A percentile compares a stretch with the other conserved stretches of the same genome.
Conservation (phyloP, 2,113 vertebrate species). For the Melanerpes aurifrons region DNA sequence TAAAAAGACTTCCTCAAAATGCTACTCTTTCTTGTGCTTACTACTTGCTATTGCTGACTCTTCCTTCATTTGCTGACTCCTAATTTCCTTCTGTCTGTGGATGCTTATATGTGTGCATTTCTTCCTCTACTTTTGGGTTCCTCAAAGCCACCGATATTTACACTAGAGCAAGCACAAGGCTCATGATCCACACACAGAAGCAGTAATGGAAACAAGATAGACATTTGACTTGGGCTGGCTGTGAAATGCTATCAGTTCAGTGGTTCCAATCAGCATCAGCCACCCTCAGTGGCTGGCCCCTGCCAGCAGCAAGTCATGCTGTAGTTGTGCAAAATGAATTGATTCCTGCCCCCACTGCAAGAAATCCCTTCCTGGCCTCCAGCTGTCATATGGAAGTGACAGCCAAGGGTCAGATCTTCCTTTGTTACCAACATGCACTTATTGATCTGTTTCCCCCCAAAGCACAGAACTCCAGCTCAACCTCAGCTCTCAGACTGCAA, state of each 20-base stretch:
- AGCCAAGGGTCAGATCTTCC: background rate
- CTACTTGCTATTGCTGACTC: background rate
- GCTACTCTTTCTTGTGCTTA: background rate
- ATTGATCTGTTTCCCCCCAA: background rate
- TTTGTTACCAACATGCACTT: background rate
- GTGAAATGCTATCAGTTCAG: background rate
- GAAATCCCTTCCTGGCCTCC: background rate
- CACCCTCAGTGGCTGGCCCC: accelerated
- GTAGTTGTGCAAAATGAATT: accelerated
- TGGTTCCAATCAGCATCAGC: background rate
- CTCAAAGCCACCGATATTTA: background rate
- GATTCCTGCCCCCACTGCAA: background rate
- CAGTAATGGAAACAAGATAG: background rate
- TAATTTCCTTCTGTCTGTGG: background rate
- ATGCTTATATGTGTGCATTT: background rate
- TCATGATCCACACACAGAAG: background rate
- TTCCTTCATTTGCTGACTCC: background rate
- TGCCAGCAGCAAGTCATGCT: accelerated
- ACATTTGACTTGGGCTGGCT: background rate
- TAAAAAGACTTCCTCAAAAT: background rate
- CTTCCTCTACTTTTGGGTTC: background rate
- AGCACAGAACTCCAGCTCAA: constrained; percentile 7
- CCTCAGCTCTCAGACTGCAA: background rate
- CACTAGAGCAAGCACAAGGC: background rate
- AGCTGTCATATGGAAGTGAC: constrained; percentile 7